phyloP scores from a whole-genome alignment of 1,140 invertebrate genomes.

The Bombus superbus region DNA sequence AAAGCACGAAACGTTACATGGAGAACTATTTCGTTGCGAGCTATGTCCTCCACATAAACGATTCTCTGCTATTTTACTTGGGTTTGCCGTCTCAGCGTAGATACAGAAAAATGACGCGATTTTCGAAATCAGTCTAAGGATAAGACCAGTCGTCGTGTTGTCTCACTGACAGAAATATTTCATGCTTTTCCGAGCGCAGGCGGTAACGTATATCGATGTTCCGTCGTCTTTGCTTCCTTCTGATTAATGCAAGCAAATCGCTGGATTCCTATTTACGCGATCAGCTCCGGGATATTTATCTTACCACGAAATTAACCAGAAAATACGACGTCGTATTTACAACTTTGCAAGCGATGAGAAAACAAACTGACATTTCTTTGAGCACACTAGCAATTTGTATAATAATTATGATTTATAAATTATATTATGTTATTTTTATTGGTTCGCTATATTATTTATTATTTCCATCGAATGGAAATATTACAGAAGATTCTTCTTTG shows the following conservation, averaged over 20 bases:
- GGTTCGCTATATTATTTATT: neutral
- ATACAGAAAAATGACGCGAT: constrained; percentile 20
- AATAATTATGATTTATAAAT: neutral
- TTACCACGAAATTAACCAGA: neutral
- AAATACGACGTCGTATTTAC: neutral
- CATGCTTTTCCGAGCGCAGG: neutral
- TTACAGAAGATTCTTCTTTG: neutral
- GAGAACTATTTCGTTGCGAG: too few relatives aligned
- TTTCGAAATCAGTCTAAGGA: constrained; percentile 1
- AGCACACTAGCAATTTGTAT: neutral
- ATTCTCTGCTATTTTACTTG: neutral
- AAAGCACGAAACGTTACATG: too few relatives aligned
- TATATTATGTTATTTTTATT: neutral
- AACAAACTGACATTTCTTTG: neutral
- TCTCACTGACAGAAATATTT: neutral
- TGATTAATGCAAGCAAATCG: constrained; percentile 21
- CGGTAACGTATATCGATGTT: neutral
- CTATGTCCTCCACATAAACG: neutral
- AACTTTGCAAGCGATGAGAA: neutral
- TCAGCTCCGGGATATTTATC: neutral
- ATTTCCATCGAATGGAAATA: too few relatives aligned
- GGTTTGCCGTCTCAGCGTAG: neutral
- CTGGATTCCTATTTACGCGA: neutral
- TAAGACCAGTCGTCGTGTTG: neutral
- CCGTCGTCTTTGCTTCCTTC: neutral